Evolutionary conservation across 2,113 vertebrate species (phyloP).

Genomic region (Lota lota): DNA sequence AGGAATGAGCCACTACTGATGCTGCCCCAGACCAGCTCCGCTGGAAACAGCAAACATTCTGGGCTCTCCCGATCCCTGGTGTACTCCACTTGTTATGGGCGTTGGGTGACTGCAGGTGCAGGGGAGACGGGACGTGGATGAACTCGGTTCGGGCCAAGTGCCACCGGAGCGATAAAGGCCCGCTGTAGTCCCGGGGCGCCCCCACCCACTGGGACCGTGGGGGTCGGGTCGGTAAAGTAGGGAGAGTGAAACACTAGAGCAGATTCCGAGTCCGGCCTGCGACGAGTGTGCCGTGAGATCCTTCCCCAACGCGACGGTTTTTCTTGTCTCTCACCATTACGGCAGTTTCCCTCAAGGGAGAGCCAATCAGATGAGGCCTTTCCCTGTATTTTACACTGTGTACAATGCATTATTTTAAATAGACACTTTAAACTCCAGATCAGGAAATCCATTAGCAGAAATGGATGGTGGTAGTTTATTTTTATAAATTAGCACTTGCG

Average conservation of each 20-base stretch:
- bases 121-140: no score
- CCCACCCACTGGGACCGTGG: not conserved
- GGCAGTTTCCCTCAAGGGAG: slow-evolving; percentile 19
- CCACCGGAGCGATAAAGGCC: no score
- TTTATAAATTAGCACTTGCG: not conserved
- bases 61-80: no score
- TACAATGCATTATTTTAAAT: not conserved
- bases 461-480: not conserved
- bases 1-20: no score
- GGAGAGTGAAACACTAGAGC: not conserved
- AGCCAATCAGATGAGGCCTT: not conserved
- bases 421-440: not conserved
- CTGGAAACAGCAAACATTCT: no score
- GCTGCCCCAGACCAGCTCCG: no score
- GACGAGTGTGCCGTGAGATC: not conserved
- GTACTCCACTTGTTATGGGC: no score
- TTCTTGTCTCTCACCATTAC: not conserved
- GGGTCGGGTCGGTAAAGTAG: not conserved
- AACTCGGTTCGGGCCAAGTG: no score
- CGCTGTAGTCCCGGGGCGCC: not conserved
- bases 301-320: not conserved
- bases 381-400: not conserved
- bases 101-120: no score
- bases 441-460: slow-evolving; percentile 18
- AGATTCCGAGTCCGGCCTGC: not conserved